These are phyloP conservation scores for Syngnathus typhle DNA, from an alignment of 2,113 vertebrate genomes.

Conservation along the genomic window DNA sequence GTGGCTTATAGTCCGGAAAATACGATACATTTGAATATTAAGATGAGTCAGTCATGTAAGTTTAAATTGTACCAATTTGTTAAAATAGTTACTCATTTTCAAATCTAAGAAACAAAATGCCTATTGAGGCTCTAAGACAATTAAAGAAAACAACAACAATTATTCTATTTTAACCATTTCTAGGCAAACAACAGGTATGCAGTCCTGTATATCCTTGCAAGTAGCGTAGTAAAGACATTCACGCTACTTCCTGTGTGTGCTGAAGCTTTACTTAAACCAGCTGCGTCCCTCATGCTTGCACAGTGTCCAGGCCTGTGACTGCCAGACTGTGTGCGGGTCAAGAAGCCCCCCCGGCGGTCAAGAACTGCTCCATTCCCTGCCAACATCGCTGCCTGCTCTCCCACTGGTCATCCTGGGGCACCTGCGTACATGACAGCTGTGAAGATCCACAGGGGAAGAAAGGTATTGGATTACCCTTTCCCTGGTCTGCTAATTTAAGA, in stretches of 20 bases:
- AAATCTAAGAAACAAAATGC: too few relatives aligned
- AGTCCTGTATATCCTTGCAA: background rate
- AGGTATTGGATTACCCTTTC: constrained; percentile 62
- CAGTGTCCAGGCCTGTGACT: constrained; percentile 82
- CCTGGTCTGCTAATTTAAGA: background rate
- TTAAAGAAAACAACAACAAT: constrained; percentile 6
- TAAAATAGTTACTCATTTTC: too few relatives aligned
- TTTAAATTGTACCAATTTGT: too few relatives aligned
- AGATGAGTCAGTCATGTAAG: too few relatives aligned
- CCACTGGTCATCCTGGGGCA: constrained; percentile 81
- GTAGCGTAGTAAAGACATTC: background rate
- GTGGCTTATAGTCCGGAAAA: too few relatives aligned
- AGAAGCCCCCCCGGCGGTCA: constrained; percentile 70
- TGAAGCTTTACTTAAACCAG: constrained; percentile 16
- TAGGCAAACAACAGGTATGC: background rate
- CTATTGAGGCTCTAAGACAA: background rate
- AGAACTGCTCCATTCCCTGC: constrained; percentile 79
- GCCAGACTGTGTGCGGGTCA: constrained; percentile 72
- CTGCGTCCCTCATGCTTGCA: constrained; percentile 33
- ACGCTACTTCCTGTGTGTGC: constrained; percentile 3
- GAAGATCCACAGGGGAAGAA: constrained; percentile 77
- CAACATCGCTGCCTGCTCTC: constrained; percentile 76
- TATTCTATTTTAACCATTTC: constrained; percentile 2
- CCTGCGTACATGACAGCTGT: constrained; percentile 83
- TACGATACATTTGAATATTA: too few relatives aligned